Base-by-base conservation (phyloP, 2,888 invertebrate species). In the Arge pagana region DNA sequence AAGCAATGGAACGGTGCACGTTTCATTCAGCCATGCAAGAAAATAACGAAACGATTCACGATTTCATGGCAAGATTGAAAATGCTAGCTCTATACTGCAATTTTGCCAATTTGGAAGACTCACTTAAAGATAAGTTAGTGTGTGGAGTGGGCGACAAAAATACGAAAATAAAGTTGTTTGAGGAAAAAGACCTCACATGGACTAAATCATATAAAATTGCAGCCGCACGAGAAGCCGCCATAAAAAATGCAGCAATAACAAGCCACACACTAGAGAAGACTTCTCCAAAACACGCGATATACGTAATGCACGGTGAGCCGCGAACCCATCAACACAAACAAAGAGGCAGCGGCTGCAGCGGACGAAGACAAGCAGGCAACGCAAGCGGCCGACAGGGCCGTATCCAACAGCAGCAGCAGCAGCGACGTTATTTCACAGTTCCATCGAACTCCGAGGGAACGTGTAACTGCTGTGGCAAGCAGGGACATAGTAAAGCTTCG, bases 161-260 rank as follows among this genome's bases (percentile, higher is more conserved):
- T 21, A 54, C 36, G 2, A 13, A 19, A 30, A 16, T 54, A 3
- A 48, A 40, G 11, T 26, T 51, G 5, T 54, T 51, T 41, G 49
- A 30, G 18, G 48, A 55, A 30, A 26, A 7, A 11, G 23, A 42
- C 6, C 19, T 53, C 5, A 50, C 45, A 28, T 55, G 23, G 24
- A 11, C 28, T 1, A 50, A 50, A 45, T 49, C 55, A 1, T 11
- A 52, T n/a, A 11, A 55, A 31, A 52, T 52, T 8, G 52, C 43
- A n/a, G 42, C 41, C 15, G 52, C 52, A 4, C 19, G 52, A 26
- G 52, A 52, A 49, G 52, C 43, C 35, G 55, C 45, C 3, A 19
- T 52, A 10, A 42, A 49, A 26, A 42, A 52, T 18, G 52, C 52
- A 10, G 28, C 31, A 3, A 30, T 15, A 10, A 33, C 43, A n/a